phyloP scores from a whole-genome alignment of 2,888 invertebrate genomes.

The Lasioglossum pauxillum region DNA sequence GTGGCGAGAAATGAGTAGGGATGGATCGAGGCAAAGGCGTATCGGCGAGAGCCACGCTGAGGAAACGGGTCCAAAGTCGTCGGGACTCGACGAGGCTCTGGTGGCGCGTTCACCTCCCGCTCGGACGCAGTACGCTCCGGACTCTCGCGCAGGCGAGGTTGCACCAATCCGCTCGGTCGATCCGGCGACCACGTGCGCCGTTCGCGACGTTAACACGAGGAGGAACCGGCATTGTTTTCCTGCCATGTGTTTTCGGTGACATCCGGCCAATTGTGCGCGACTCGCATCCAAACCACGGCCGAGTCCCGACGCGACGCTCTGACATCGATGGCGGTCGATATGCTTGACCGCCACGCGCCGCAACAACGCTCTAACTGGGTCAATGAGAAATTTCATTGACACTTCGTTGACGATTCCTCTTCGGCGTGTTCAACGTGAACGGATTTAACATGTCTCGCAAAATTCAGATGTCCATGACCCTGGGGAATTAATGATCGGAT shows the following conservation, averaged over 20 bases:
- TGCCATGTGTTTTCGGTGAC: conserved; percentile 30
- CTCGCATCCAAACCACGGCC: neutral
- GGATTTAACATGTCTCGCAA: neutral
- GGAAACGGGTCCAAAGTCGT: conserved; percentile 75
- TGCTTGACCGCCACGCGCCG: neutral
- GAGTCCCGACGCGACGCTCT: neutral
- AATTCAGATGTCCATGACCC: neutral
- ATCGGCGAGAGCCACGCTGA: conserved; percentile 71
- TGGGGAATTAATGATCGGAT: neutral
- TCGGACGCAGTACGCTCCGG: conserved; percentile 80
- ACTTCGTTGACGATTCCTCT: neutral
- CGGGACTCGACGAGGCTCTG: conserved; percentile 67
- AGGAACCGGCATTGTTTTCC: conserved; percentile 36
- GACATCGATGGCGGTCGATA: neutral
- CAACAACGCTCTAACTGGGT: neutral
- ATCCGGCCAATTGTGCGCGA: neutral
- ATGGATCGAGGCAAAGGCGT: conserved; percentile 64
- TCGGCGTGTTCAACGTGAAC: neutral
- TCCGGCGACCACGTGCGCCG: conserved; percentile 73
- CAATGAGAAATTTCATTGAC: neutral
- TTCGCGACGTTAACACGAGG: conserved; percentile 31
- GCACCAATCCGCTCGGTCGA: conserved; percentile 74
- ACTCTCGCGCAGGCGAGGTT: conserved; percentile 82
- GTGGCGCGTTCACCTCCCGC: conserved; percentile 80
- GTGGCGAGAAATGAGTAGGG: conserved; percentile 57